phyloP scores from a whole-genome alignment of 2,888 invertebrate genomes.

The Patella ulyssiponensis region DNA sequence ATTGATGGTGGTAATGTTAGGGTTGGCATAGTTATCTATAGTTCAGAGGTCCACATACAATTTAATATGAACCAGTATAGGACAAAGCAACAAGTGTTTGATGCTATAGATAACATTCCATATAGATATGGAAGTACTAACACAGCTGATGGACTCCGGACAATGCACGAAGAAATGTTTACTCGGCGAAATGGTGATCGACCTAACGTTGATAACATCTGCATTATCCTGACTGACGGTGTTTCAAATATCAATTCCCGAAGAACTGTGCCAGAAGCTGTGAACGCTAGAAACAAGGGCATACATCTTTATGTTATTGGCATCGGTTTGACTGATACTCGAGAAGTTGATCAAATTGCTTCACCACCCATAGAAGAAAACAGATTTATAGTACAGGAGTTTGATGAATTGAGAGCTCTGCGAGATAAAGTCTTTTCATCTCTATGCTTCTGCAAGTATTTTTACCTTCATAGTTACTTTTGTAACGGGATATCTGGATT shows the following conservation, averaged over 20 bases:
- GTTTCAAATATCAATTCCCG: slow-evolving; percentile 56
- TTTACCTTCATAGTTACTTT: slow-evolving; percentile 31
- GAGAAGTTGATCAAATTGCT: slow-evolving; percentile 47
- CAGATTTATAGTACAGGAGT: slow-evolving; percentile 43
- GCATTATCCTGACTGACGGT: slow-evolving; percentile 58
- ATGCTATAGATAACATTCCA: slow-evolving; percentile 40
- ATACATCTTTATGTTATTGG: slow-evolving; percentile 52
- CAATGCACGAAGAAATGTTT: slow-evolving; percentile 51
- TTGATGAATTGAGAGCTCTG: slow-evolving; percentile 39
- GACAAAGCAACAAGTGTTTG: slow-evolving; percentile 39
- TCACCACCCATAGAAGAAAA: slow-evolving; percentile 42
- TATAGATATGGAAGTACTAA: slow-evolving; percentile 56
- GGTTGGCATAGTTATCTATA: slow-evolving; percentile 52
- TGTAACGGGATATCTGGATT: no score
- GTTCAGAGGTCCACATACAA: slow-evolving; percentile 44
- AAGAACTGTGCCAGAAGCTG: slow-evolving; percentile 44
- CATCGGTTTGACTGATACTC: slow-evolving; percentile 41
- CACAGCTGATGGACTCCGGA: slow-evolving; percentile 53
- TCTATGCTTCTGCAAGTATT: slow-evolving; percentile 31
- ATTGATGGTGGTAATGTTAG: slow-evolving; percentile 31
- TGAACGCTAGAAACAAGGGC: slow-evolving; percentile 30
- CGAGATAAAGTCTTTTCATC: slow-evolving; percentile 33
- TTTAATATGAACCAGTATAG: slow-evolving; percentile 52
- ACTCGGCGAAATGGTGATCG: slow-evolving; percentile 52
- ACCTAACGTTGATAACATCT: slow-evolving; percentile 48